phyloP scores from a whole-genome alignment of 2,888 invertebrate genomes.

The Aspidiotus destructor region DNA sequence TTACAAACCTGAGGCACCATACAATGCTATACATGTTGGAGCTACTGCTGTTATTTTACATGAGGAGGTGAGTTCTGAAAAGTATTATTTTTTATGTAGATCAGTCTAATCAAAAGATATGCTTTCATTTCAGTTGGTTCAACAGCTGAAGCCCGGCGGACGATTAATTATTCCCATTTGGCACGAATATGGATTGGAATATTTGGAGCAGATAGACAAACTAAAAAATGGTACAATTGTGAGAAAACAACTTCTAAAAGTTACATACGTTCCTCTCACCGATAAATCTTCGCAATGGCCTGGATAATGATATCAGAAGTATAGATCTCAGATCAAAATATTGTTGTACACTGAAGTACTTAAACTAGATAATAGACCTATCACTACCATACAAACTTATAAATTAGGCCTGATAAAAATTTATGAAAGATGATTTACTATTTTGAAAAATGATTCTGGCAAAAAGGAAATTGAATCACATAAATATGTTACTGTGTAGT shows the following conservation, averaged over 20 bases:
- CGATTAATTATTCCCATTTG: slow-evolving; percentile 85
- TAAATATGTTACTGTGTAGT: too few species aligned
- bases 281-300: slow-evolving; percentile 67
- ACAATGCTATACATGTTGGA: slow-evolving; percentile 87
- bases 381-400: too few species aligned
- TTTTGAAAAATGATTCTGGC: too few species aligned
- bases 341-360: too few species aligned
- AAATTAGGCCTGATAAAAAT: too few species aligned
- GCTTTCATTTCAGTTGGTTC: slow-evolving; percentile 53
- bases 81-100: too few species aligned
- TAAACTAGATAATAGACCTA: too few species aligned
- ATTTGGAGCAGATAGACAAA: slow-evolving; percentile 85
- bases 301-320: slow-evolving; percentile 32
- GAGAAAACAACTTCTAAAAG: slow-evolving; percentile 77
- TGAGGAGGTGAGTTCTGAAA: slow-evolving; percentile 49
- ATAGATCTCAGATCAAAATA: too few species aligned
- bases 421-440: too few species aligned
- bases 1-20: slow-evolving; percentile 63
- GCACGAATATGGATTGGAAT: slow-evolving; percentile 78
- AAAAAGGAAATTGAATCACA: too few species aligned
- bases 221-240: slow-evolving; percentile 63
- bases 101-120: too few species aligned
- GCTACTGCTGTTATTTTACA: slow-evolving; percentile 75
- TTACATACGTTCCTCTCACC: slow-evolving; percentile 93
- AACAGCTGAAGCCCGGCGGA: slow-evolving; percentile 86